Evolutionary conservation across 2,113 vertebrate genomes (phyloP), one percentile per base, ranked within the genome.

Genomic region (Sporophila hypoxantha): DNA sequence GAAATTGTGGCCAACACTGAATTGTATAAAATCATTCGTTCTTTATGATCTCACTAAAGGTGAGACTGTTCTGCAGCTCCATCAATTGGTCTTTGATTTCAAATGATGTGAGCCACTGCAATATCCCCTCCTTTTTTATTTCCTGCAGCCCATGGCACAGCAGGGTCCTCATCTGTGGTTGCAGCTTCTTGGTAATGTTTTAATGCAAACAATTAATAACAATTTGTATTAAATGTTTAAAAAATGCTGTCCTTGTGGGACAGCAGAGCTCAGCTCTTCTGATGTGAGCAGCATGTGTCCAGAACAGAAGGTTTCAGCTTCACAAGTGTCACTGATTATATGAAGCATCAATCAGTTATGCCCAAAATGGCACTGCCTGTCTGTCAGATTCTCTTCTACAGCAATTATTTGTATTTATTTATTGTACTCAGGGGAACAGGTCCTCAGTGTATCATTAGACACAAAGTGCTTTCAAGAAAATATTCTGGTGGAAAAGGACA

Each of bases 371-470:
- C 46, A n/a, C 52, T 80, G 81, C 60, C 14, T 80, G 57, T 88
- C 90, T 8, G 7, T 87, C 77, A 80, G 46, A 61, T 29, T 46
- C 50, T 80, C 46, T 83, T 74, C 53, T 65, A 36, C 59, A 44
- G 62, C 64, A 73, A 49, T 94, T 92, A 79, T 69, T 94, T 81
- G 61, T 87, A 50, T 90, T 86, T 94, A 89, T 95, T 94, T 93
- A 91, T 93, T 81, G 46, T n/a, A 16, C 89, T 85, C 55, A 14
- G 61, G 85, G 73, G 85, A 83, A 26, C 61, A 66, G 76, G 76
- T 84, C 85, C 55, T 89, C 66, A 55, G 3, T 76, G 60, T 85
- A 42, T 77, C 66, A 55, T 88, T 69, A 89, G 76, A 44, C 47
- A 26, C 16, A 5, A 71, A 93, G 85, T 68, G 82, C 74, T 84